A percentile compares a stretch with the other conserved stretches of the same genome.
Evolutionary conservation across 2,113 vertebrate genomes (phyloP).

Genomic region (Corydoras maculifer): DNA sequence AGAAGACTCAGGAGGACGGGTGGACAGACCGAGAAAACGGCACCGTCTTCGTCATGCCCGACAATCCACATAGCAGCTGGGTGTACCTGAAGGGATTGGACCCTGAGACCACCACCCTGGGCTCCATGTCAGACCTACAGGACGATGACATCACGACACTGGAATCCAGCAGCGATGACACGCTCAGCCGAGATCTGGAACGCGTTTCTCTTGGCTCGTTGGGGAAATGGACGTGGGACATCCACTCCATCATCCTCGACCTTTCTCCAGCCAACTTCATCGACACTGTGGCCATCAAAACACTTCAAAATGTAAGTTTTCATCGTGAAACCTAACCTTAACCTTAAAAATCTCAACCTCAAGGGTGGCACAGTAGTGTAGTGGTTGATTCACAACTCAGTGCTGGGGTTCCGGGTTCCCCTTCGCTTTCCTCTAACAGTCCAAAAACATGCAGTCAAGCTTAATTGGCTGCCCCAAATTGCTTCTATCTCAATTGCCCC

Average conservation of each 20-base stretch:
- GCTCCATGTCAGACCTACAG: slow-evolving; percentile 57
- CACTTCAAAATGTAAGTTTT: slow-evolving; percentile 78
- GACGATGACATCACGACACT: slow-evolving; percentile 71
- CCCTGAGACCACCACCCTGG: slow-evolving; percentile 51
- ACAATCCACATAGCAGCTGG: slow-evolving; percentile 53
- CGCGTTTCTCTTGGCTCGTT: slow-evolving; percentile 61
- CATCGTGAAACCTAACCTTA: too few species aligned
- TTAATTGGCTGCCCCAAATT: too few species aligned
- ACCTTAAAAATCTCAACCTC: too few species aligned
- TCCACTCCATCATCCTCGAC: slow-evolving; percentile 80
- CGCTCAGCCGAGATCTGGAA: slow-evolving; percentile 72
- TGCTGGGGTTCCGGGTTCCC: too few species aligned
- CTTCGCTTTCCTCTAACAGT: too few species aligned
- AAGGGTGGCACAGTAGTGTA: too few species aligned
- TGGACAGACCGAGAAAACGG: slow-evolving; percentile 54
- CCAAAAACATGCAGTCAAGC: too few species aligned
- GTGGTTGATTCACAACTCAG: too few species aligned
- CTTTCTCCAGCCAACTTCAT: slow-evolving; percentile 78
- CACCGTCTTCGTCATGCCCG: slow-evolving; percentile 66
- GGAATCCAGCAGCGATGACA: slow-evolving; percentile 76
- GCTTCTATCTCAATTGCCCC: too few species aligned
- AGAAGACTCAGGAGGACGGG: slow-evolving; percentile 34
- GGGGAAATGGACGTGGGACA: slow-evolving; percentile 69
- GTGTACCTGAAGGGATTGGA: slow-evolving; percentile 63
- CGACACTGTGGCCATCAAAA: slow-evolving; percentile 86